These are phyloP conservation scores for Uria lomvia DNA, from an alignment of 2,113 vertebrate genomes.

Conservation along the genomic window DNA sequence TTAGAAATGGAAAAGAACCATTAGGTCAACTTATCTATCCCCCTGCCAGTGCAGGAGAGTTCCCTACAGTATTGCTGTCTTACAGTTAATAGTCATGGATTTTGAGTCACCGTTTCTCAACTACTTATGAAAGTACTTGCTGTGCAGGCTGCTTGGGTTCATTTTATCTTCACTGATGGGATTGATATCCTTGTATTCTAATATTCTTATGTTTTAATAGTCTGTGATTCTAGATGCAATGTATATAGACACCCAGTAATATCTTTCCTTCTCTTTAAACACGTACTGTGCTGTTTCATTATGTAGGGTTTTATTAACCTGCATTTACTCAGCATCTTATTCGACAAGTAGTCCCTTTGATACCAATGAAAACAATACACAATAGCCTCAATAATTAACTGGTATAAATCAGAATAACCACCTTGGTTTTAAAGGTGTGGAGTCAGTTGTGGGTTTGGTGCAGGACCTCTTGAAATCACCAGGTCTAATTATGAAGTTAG, in stretches of 20 bases:
- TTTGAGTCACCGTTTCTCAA: background rate
- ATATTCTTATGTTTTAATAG: background rate
- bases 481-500: background rate
- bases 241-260: background rate
- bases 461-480: background rate
- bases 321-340: background rate
- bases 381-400: background rate
- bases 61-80: conserved; percentile 20
- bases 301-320: background rate
- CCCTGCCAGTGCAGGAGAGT: background rate
- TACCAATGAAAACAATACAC: background rate
- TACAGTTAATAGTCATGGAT: conserved; percentile 22
- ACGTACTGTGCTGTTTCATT: background rate
- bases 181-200: background rate
- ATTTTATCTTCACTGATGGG: conserved; percentile 1
- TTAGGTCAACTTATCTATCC: conserved; percentile 36
- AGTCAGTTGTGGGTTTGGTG: background rate
- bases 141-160: background rate
- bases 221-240: background rate
- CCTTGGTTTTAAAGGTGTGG: background rate
- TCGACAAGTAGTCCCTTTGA: background rate
- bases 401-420: background rate
- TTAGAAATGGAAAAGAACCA: conserved; percentile 53
- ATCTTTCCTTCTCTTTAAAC: background rate
- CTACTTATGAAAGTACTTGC: conserved; percentile 1